A percentile compares a stretch with the other conserved stretches of the same genome.
These are phyloP conservation scores for Catocala nupta DNA, from an alignment of 2,888 invertebrate genomes.

Conservation along the genomic window DNA sequence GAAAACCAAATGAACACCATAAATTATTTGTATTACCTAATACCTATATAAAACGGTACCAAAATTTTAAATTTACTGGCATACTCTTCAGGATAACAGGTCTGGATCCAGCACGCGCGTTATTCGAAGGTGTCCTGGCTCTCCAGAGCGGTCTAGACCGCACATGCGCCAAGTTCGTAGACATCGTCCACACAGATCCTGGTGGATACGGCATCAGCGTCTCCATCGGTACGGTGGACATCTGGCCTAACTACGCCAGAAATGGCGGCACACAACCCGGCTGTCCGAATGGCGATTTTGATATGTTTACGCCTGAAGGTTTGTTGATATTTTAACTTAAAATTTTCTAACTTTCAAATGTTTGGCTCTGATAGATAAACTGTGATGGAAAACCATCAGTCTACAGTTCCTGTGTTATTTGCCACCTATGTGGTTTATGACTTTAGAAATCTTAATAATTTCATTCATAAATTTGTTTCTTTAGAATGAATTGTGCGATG, in stretches of 20 bases:
- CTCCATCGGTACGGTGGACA: conserved; percentile 84
- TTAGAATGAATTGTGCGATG: no score
- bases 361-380: no score
- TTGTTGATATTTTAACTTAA: not conserved
- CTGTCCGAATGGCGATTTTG: conserved; percentile 76
- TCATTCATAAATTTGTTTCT: no score
- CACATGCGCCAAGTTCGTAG: conserved; percentile 87
- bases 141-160: conserved; percentile 72
- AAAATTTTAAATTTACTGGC: no score
- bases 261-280: conserved; percentile 80
- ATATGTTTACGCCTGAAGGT: conserved; percentile 74
- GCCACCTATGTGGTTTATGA: no score
- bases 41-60: no score
- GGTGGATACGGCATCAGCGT: conserved; percentile 85
- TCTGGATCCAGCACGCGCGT: conserved; percentile 87
- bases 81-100: conserved; percentile 81
- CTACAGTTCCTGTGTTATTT: no score
- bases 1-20: no score
- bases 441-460: no score
- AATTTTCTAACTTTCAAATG: no score
- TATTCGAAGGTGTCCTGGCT: conserved; percentile 83
- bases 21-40: no score
- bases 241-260: conserved; percentile 87
- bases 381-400: no score
- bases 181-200: conserved; percentile 90